Base-by-base conservation (phyloP, 2,113 vertebrate genomes). In the Pomatostomus ruficeps region DNA sequence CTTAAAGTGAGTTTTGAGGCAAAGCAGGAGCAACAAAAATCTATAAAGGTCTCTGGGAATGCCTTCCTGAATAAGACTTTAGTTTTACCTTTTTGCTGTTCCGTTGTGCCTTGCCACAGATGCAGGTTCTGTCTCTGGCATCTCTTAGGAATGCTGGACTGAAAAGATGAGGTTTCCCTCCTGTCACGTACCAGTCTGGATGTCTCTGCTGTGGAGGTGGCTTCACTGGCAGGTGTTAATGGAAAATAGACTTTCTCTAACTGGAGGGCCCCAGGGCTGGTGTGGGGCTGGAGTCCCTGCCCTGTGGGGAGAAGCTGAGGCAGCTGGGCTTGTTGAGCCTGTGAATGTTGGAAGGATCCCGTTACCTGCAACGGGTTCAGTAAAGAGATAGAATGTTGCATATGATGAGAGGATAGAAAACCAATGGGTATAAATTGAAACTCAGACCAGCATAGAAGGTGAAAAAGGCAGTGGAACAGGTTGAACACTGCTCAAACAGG, bases 361-460 rank as follows among this genome's bases (percentile, higher is more conserved):
- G 20, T 21, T 46, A 61, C 29, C 29, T 62, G 24, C 25, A 65
- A 29, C 16, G 55, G 29, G 5, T 76, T 22, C 13, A 7, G 10
- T 38, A 49, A 67, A 59, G 40, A 70, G 36, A 17, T 22, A 33
- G 59, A 72, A 66, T 25, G 7, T 28, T 85, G 40, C 1, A 2
- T 3, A 2, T 23, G 42, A 35, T 48, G 33, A 20, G 14, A 85
- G 29, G 33, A 54, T 21, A 40, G 67, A 73, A 85, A 66, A 52
- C 0, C 12, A 49, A 4, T 3, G 2, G 36, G 6, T 19, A 0
- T 24, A 45, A 67, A 33, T 4, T 45, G 29, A 33, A 95, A 66
- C 29, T 73, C 25, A 3, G 70, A 31, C 23, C 23, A 54, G 31
- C 55, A 17, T 4, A 33, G 16, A 36, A 36, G 28, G n/a, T 68